Evolutionary conservation across 2,888 invertebrate genomes (phyloP).

Genomic region (Acanthopleura granulata): DNA sequence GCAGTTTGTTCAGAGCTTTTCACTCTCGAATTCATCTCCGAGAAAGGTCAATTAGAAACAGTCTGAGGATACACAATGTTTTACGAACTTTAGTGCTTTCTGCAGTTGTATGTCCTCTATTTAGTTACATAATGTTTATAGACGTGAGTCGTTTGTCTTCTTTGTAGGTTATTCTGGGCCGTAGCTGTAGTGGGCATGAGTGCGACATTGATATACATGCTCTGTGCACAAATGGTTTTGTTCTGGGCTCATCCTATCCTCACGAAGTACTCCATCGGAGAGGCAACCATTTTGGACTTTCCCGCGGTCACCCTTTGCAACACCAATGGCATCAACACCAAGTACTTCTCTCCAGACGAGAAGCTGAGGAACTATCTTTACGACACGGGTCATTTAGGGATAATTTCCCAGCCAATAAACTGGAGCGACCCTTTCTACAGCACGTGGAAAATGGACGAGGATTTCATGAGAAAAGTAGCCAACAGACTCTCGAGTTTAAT

Average conservation of each 20-base stretch:
- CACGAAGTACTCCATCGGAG: conserved; percentile 26
- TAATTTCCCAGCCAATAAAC: conserved; percentile 13
- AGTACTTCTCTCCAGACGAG: neutral
- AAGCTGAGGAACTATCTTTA: conserved; percentile 25
- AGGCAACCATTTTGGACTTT: conserved; percentile 24
- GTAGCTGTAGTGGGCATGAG: conserved; percentile 31
- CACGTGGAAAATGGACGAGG: conserved; percentile 8
- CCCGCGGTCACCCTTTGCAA: conserved; percentile 35
- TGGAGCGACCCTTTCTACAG: conserved; percentile 25
- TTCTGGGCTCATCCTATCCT: conserved; percentile 28
- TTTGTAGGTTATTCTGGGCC: conserved; percentile 30
- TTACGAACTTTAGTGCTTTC: no score
- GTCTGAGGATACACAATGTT: no score
- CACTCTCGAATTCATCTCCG: no score
- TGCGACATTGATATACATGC: conserved; percentile 22
- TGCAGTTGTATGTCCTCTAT: no score
- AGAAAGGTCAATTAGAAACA: no score
- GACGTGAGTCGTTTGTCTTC: neutral
- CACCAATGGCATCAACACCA: conserved; percentile 23
- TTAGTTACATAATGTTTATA: no score
- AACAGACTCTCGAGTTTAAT: neutral
- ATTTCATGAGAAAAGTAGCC: neutral
- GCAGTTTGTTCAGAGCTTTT: no score
- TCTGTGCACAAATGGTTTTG: conserved; percentile 20
- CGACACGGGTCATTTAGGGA: conserved; percentile 22